Conservation (phyloP, 2,888 invertebrate species). For the Hedya salicella region DNA sequence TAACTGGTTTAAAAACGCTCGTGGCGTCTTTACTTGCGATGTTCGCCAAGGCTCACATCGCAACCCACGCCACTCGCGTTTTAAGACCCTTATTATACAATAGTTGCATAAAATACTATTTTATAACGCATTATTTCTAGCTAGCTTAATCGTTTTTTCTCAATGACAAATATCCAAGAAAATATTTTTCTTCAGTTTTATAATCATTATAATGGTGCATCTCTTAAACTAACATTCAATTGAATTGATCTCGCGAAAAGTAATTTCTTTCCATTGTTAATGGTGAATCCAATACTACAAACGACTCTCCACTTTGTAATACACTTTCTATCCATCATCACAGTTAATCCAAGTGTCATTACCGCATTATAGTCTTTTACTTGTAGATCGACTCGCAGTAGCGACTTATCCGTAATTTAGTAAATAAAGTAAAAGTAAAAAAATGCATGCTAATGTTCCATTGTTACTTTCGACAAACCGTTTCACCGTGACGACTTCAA, state of each 20-base stretch:
- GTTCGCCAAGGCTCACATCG: too few relatives aligned
- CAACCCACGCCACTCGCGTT: too few relatives aligned
- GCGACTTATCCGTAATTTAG: constrained; percentile 58
- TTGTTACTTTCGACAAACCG: constrained; percentile 67
- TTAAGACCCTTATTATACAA: too few relatives aligned
- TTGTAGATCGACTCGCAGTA: constrained; percentile 57
- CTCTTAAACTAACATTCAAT: neutral
- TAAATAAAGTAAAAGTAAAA: constrained; percentile 68
- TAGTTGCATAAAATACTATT: too few relatives aligned
- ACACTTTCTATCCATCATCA: constrained; percentile 66
- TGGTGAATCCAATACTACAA: constrained; percentile 50
- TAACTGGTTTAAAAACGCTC: too few relatives aligned
- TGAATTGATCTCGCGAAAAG: neutral
- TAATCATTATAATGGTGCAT: too few relatives aligned
- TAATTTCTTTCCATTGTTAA: constrained; percentile 35
- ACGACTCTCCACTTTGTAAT: constrained; percentile 53
- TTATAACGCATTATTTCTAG: too few relatives aligned
- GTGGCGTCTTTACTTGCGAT: too few relatives aligned
- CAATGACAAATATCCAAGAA: too few relatives aligned
- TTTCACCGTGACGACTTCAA: constrained; percentile 59
- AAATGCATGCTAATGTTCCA: constrained; percentile 70
- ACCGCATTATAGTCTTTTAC: constrained; percentile 58
- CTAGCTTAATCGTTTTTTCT: too few relatives aligned
- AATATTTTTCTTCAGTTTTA: too few relatives aligned
- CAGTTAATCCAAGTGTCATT: constrained; percentile 60